phyloP scores from a whole-genome alignment of 2,888 invertebrate genomes.

The Chrysina gloriosa region DNA sequence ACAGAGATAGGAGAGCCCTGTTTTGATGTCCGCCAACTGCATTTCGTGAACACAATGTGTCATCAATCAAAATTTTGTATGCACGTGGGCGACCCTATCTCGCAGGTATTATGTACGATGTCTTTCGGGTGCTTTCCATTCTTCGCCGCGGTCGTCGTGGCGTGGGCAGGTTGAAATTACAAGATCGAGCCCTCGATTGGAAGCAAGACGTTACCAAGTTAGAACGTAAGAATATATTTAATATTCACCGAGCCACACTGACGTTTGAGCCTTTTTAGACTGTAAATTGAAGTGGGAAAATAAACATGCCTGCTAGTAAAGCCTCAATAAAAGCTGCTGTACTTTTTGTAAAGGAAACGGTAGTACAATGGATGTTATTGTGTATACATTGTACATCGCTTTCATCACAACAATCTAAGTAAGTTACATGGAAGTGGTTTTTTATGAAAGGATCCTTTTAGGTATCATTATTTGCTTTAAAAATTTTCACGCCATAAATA shows the following conservation, averaged over 20 bases:
- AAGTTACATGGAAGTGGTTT: background rate
- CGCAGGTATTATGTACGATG: background rate
- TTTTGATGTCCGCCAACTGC: slow-evolving; percentile 43
- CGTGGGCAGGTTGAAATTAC: slow-evolving; percentile 20
- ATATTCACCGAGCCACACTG: background rate
- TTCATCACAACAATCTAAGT: background rate
- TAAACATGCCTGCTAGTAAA: background rate
- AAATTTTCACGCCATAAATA: too few relatives aligned
- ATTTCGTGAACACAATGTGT: slow-evolving; percentile 46
- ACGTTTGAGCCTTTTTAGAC: background rate
- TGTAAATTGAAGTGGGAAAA: background rate
- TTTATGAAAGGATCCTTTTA: background rate
- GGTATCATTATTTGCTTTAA: too few relatives aligned
- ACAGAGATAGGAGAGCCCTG: slow-evolving; percentile 25
- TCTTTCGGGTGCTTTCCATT: background rate
- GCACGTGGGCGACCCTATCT: slow-evolving; percentile 22
- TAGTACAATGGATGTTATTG: background rate
- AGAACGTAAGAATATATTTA: background rate
- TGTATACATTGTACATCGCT: background rate
- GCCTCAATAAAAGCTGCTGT: background rate
- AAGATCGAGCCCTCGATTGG: slow-evolving; percentile 15
- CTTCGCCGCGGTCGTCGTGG: background rate
- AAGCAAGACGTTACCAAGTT: background rate
- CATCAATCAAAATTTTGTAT: slow-evolving; percentile 44
- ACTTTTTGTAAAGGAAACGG: background rate